phyloP scores from a whole-genome alignment of 2,888 invertebrate genomes.

The Trichogramma dendrolimi region DNA sequence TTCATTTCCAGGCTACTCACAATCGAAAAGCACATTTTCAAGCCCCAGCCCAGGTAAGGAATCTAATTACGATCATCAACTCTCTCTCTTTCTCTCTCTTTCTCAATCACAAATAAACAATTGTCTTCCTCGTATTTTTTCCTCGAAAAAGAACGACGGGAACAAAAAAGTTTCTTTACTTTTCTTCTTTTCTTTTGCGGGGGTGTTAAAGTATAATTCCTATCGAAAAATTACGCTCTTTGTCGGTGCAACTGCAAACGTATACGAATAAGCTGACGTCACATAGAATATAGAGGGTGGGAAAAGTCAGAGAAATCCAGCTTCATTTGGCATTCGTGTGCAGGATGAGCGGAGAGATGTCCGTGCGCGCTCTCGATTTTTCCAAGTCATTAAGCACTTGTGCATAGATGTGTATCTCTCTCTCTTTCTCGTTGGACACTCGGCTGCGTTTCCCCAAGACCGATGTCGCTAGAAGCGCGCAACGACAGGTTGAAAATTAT shows the following conservation, averaged over 20 bases:
- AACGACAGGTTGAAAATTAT: slow-evolving; percentile 48
- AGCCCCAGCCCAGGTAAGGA: slow-evolving; percentile 46
- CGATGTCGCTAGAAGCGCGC: slow-evolving; percentile 44
- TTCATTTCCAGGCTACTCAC: slow-evolving; percentile 45
- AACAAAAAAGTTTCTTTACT: no score
- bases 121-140: no score
- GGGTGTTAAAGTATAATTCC: no score
- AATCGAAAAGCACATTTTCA: slow-evolving; percentile 46
- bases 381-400: slow-evolving; percentile 48
- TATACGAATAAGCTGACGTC: slow-evolving; percentile 27
- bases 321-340: slow-evolving; percentile 50
- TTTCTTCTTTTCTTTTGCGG: no score
- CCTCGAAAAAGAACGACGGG: no score
- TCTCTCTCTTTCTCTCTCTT: background rate
- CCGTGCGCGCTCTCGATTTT: slow-evolving; percentile 48
- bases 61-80: background rate
- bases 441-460: slow-evolving; percentile 37
- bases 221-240: no score
- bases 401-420: slow-evolving; percentile 17
- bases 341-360: slow-evolving; percentile 17
- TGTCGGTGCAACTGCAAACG: no score
- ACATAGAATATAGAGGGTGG: slow-evolving; percentile 39
- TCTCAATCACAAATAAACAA: no score
- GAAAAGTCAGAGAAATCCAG: slow-evolving; percentile 22
- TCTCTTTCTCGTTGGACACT: slow-evolving; percentile 9